Base-by-base conservation (phyloP, 2,888 invertebrate species). In the Marronus borbonicus region DNA sequence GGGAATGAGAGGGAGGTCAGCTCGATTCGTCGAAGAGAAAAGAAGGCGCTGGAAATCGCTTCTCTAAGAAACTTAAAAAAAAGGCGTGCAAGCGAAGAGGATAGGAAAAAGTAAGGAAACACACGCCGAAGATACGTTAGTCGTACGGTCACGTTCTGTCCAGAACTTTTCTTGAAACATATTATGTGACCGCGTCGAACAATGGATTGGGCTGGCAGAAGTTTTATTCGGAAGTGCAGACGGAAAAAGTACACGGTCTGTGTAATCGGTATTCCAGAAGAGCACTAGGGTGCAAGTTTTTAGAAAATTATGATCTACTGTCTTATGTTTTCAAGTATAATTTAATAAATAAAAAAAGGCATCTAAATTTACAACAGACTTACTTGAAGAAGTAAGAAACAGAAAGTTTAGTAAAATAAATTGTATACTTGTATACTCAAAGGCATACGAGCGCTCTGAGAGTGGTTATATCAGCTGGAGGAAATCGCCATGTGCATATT, bases 111-210 rank as follows among this genome's bases (percentile, higher is more conserved):
- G 39, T 66, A 28, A 24, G 14, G 24, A 49, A 12, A 50, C 85
- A 85, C 80, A 84, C 83, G 84, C 83, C 81, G 83, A 84, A 86
- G 85, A 85, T 20, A 20, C 85, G 86, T 86, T 87, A 86, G 86
- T 83, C 84, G 84, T 85, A 86, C 85, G 83, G 81, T 84, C 85
- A 86, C 86, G 86, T 86, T 85, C 39, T 39, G 3, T 84, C 78
- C 62, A 81, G 86, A 87, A 87, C 83, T 86, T 87, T 85, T 81
- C 80, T 78, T 69, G 78, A 20, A 81, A 84, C 85, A 84, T 85
- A 85, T 86, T 85, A 85, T 84, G 66, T 76, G 82, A 82, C 81
- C 79, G 80, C 83, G 83, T 85, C 84, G 84, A 83, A 83, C 84
- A 83, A 81, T 76, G 82, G 82, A 83, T 82, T 83, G 83, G 83